Base-by-base conservation (phyloP, 1,140 invertebrate species). In the Melipona quadrifasciata region DNA sequence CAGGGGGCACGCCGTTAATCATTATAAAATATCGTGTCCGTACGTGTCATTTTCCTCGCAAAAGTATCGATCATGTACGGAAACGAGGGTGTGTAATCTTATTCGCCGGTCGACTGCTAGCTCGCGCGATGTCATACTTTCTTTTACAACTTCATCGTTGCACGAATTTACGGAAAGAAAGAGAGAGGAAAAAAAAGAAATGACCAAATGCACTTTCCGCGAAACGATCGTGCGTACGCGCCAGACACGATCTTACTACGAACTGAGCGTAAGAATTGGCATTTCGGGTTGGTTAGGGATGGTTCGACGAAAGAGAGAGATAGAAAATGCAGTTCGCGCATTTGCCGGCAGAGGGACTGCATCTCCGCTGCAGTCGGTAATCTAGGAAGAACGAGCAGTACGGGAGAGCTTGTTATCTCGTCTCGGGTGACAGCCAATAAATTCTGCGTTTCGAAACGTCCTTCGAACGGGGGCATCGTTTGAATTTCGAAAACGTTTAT, bases 351-450 rank as follows among this genome's bases (percentile, higher is more conserved):
- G 82, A 73, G 82, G 82, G 76, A 72, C 24, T 73, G 77, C 68
- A 80, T 73, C 73, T 78, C 31, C 24, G 11, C 14, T 55, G 76
- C 82, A 67, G 82, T 84, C 82, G 82, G 75, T 84, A 83, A 84
- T 84, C 71, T 78, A 79, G 51, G 39, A 21, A 34, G n/a, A 68
- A 57, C 64, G 27, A 68, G n/a, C n/a, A n/a, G 55, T 65, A 39
- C 2, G 51, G 8, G 39, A 47, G 39, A 47, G 19, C 47, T 68
- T 47, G 51, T 57, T 31, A 34, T 21, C 53, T 68, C 47, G 17
- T 27, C 39, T 47, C 34, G 21, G 21, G 51, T n/a, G 27, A 39
- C 80, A 51, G 55, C 73, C 80, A 70, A 61, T 58, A 70, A 70
- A 47, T 83, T 58, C n/a, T 14, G 53, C 39, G 16, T 68, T 70